A percentile compares a stretch with the other conserved stretches of the same genome.
These are phyloP conservation scores for Drosophila bipectinata DNA, from an alignment of 1,140 invertebrate species.

Conservation along the genomic window DNA sequence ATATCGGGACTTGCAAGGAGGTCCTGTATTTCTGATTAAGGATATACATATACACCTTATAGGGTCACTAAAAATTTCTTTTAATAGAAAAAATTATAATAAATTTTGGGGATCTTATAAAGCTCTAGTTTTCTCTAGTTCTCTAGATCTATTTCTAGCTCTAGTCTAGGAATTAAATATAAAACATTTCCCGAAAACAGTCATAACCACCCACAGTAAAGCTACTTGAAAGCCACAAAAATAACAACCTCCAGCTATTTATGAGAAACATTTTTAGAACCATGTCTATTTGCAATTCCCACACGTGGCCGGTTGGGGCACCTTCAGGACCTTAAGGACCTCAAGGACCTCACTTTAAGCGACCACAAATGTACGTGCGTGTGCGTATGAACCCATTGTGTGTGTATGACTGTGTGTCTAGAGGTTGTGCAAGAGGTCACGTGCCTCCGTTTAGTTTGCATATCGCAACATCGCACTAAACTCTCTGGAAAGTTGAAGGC, in stretches of 20 bases:
- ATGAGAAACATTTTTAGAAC: neutral
- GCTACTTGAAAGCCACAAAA: neutral
- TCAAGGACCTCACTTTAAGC: constrained; percentile 8
- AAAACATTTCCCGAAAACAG: too few species aligned
- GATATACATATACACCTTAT: too few species aligned
- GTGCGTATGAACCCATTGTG: neutral
- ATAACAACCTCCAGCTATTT: neutral
- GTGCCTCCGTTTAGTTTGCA: constrained; percentile 58
- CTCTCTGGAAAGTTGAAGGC: constrained; percentile 11
- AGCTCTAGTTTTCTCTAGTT: too few species aligned
- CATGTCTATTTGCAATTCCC: constrained; percentile 26
- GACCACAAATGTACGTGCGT: constrained; percentile 1
- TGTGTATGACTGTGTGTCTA: neutral
- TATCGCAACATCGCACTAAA: constrained; percentile 38
- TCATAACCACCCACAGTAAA: too few species aligned
- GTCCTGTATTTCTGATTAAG: too few species aligned
- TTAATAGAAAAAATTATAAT: too few species aligned
- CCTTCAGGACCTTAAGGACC: constrained; percentile 10
- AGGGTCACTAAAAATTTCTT: too few species aligned
- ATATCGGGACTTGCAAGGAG: too few species aligned
- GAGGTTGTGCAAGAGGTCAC: constrained; percentile 45
- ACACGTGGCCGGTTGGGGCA: constrained; percentile 21
- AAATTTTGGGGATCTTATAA: too few species aligned
- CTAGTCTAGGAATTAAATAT: too few species aligned
- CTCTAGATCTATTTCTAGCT: too few species aligned